Evolutionary conservation across 2,113 vertebrate species (phyloP).

Genomic region (Oncorhynchus tshawytscha): DNA sequence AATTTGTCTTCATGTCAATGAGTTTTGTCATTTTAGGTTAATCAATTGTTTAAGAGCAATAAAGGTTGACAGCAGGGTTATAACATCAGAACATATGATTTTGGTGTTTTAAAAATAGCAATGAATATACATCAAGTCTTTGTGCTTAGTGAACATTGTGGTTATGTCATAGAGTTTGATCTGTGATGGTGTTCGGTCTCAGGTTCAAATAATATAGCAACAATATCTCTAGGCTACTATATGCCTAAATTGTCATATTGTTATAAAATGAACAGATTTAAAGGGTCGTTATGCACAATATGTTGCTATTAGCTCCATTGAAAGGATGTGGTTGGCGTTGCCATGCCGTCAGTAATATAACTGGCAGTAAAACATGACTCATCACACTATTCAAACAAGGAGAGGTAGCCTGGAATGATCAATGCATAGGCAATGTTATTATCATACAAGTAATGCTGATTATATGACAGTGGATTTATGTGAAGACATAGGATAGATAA

Average conservation of each 20-base stretch:
- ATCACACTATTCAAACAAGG: slow-evolving; percentile 24
- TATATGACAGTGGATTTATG: neutral
- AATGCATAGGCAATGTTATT: neutral
- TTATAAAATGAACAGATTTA: no score
- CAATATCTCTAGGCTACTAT: no score
- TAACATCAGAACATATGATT: no score
- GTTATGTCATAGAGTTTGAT: neutral
- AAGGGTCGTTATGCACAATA: no score
- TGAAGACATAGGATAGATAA: neutral
- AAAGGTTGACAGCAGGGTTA: no score
- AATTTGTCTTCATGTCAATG: neutral
- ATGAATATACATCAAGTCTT: neutral
- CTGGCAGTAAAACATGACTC: slow-evolving; percentile 53
- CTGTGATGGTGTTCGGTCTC: no score
- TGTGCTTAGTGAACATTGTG: neutral
- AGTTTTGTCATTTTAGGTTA: neutral
- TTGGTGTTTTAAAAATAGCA: no score
- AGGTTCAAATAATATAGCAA: no score
- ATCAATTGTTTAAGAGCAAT: no score
- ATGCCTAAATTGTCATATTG: no score
- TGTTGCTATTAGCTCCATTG: neutral
- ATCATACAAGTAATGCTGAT: neutral
- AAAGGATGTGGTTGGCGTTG: neutral
- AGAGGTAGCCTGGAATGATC: neutral
- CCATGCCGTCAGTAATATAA: slow-evolving; percentile 19